phyloP scores from a whole-genome alignment of 2,888 invertebrate species.

The Drosophila flavopinicola region DNA sequence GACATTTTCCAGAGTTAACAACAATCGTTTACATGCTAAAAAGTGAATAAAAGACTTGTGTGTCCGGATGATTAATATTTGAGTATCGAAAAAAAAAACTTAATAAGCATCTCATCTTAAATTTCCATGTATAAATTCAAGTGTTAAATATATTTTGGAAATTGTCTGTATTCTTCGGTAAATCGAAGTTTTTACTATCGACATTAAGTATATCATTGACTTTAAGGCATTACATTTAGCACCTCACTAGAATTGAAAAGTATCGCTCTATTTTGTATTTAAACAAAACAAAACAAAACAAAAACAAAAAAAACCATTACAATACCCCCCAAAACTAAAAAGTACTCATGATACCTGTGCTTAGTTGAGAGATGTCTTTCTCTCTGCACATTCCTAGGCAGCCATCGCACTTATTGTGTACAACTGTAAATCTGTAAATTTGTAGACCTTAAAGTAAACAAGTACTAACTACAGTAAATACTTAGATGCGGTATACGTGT shows the following conservation, averaged over 20 bases:
- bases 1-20: constrained; percentile 4
- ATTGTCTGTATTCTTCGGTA: constrained; percentile 45
- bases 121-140: not conserved
- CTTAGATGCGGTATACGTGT: constrained; percentile 40
- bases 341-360: constrained; percentile 27
- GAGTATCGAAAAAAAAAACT: too few relatives aligned
- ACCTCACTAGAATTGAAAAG: constrained; percentile 27
- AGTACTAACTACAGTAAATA: constrained; percentile 44
- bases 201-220: constrained; percentile 14
- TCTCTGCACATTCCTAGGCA: constrained; percentile 47
- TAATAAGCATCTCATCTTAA: not conserved
- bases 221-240: constrained; percentile 38
- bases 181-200: constrained; percentile 39
- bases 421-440: constrained; percentile 63
- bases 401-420: constrained; percentile 64
- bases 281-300: constrained; percentile 23
- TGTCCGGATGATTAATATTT: not conserved
- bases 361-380: constrained; percentile 18
- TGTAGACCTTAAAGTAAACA: constrained; percentile 36
- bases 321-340: constrained; percentile 18
- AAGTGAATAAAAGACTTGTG: not conserved
- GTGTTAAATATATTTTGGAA: constrained; percentile 22
- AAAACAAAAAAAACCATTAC: constrained; percentile 20
- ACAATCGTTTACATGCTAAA: not conserved
- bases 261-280: constrained; percentile 25